Percentiles rank a stretch among this genome's conserved stretches.
Conservation (phyloP, 1,140 invertebrate genomes). For the Belonocnema kinseyi region DNA sequence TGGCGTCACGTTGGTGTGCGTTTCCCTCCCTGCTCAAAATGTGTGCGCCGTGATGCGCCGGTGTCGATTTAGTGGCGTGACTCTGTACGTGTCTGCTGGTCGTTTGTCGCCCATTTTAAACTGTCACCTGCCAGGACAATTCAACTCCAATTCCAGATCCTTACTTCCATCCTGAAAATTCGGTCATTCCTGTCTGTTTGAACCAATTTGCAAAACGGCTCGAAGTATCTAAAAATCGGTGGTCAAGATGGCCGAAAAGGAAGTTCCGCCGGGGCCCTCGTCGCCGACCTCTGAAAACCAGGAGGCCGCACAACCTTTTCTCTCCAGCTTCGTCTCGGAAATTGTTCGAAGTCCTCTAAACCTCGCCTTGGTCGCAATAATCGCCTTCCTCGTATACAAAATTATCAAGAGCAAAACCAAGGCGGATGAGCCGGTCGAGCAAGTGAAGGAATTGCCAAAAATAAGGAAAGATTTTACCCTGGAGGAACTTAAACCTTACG, state of each 20-base stretch:
- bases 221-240: background rate
- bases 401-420: constrained; percentile 82
- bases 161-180: background rate
- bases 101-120: background rate
- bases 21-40: too few species aligned
- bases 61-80: background rate
- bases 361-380: constrained; percentile 84
- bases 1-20: too few species aligned
- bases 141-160: background rate
- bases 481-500: constrained; percentile 90
- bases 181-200: background rate
- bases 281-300: constrained; percentile 45
- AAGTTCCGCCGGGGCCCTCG: constrained; percentile 46
- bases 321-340: constrained; percentile 79
- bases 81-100: background rate
- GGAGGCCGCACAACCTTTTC: constrained; percentile 54
- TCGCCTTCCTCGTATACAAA: constrained; percentile 90
- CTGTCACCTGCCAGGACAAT: background rate
- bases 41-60: too few species aligned
- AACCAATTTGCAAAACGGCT: background rate
- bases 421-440: constrained; percentile 74
- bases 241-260: constrained; percentile 70
- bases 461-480: constrained; percentile 94
- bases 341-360: constrained; percentile 87
- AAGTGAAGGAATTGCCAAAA: constrained; percentile 82